These are phyloP conservation scores for Drosophila austrosaltans DNA, from an alignment of 2,888 invertebrate genomes.

Conservation along the genomic window DNA sequence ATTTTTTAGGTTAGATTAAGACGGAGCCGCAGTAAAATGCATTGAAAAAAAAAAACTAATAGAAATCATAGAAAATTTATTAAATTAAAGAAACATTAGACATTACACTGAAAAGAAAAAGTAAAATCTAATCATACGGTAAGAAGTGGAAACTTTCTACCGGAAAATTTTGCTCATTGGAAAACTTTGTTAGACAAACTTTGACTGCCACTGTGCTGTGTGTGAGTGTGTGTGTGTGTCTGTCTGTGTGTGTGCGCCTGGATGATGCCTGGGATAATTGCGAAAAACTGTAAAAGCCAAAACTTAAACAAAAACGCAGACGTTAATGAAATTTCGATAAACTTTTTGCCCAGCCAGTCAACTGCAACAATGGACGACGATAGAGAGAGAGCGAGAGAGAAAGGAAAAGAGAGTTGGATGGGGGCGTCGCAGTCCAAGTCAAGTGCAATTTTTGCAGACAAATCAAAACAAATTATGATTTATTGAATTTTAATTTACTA, in stretches of 20 bases:
- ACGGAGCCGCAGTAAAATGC: slow-evolving; percentile 48
- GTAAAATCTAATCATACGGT: slow-evolving; percentile 36
- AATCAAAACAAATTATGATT: slow-evolving; percentile 78
- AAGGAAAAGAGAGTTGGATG: slow-evolving; percentile 12
- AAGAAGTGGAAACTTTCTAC: slow-evolving; percentile 59
- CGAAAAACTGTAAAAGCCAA: slow-evolving; percentile 63
- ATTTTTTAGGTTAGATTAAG: slow-evolving; percentile 33
- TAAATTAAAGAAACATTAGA: slow-evolving; percentile 40
- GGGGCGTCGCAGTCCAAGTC: slow-evolving; percentile 24
- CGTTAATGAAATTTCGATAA: slow-evolving; percentile 81
- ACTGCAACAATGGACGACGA: slow-evolving; percentile 36
- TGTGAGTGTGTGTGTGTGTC: not conserved
- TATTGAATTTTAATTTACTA: slow-evolving; percentile 81
- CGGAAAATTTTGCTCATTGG: slow-evolving; percentile 60
- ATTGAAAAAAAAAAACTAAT: slow-evolving; percentile 14
- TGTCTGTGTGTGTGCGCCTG: slow-evolving; percentile 10
- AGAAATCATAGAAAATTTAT: slow-evolving; percentile 33
- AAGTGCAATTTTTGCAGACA: slow-evolving; percentile 50
- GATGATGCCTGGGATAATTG: slow-evolving; percentile 57
- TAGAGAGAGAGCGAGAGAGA: slow-evolving; percentile 5
- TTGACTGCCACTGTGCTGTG: slow-evolving; percentile 16
- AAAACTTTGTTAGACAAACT: slow-evolving; percentile 59
- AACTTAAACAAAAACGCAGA: slow-evolving; percentile 76
- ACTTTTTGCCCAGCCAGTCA: slow-evolving; percentile 61
- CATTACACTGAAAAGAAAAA: not conserved